A percentile compares a stretch with the other conserved stretches of the same genome.
Evolutionary conservation across 37 sponge, comb jelly and placozoan species (phyloP).

Genomic region (Aplysina aerophoba): DNA sequence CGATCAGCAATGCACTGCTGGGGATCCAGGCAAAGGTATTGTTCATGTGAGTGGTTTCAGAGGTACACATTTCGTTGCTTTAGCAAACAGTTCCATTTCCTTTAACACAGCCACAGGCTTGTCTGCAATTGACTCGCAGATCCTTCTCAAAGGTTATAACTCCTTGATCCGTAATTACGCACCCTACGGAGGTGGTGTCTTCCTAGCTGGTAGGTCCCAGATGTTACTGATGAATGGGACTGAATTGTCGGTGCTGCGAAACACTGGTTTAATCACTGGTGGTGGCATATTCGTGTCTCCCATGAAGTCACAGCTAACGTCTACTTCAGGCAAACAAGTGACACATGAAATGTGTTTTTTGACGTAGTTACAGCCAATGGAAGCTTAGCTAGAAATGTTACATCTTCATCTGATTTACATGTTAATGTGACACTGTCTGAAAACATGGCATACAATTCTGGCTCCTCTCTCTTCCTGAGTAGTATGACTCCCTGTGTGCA

Average conservation of each 20-base stretch:
- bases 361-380: neutral
- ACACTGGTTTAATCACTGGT: neutral
- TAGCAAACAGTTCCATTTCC: neutral
- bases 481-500: too few species aligned
- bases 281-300: slow-evolving; percentile 6
- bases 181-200: neutral
- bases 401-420: too few species aligned
- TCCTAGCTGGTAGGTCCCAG: neutral
- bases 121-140: neutral
- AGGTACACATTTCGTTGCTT: neutral
- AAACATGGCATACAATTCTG: too few species aligned
- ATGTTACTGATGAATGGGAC: neutral
- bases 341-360: neutral
- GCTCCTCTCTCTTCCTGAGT: too few species aligned
- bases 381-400: too few species aligned
- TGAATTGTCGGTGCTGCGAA: neutral
- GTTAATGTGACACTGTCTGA: too few species aligned
- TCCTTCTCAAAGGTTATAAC: neutral
- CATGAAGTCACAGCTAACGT: too few species aligned
- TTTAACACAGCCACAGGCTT: neutral
- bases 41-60: slow-evolving; percentile 3
- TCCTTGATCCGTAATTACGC: neutral
- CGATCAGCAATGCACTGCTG: too few species aligned
- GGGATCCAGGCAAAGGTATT: neutral
- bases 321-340: too few species aligned